Evolutionary conservation across 2,888 invertebrate genomes (phyloP), one percentile per base, ranked within the genome.

Genomic region (Diaphora mendica): DNA sequence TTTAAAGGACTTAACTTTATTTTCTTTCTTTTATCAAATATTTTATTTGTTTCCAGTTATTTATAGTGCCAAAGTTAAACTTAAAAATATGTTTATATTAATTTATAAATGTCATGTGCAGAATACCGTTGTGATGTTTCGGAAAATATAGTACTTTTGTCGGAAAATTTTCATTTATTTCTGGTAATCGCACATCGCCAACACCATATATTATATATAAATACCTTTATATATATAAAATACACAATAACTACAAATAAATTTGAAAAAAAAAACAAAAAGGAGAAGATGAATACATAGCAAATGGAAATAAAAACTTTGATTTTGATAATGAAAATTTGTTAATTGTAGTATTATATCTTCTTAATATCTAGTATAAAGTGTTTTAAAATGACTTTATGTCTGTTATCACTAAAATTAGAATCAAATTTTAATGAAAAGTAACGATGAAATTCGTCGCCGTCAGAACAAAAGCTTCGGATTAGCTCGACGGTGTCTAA

Each of bases 401-500:
- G 0, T 67, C 9, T n/a, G 15, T 35, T 23, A 13, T 17, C 3
- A 51, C 23, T 68, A 77, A 75, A 79, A 68, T 68, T 64, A 17
- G 72, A 73, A 76, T 80, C 73, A 72, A 78, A 71, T 77, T 77
- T 64, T 69, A 72, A 81, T 73, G 33, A 79, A 82, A 33, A 65
- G 67, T 39, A 72, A 78, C 79, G 76, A 73, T 71, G 51, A 2
- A 78, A 77, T 51, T 66, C 33, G 64, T 71, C 30, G 39, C 59
- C 66, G 69, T 70, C 71, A 65, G 64, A 72, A 79, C 79, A 83
- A 79, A 71, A 65, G 80, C 55, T 72, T 70, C 59, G 78, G 76
- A 79, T 82, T 78, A 83, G 76, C 75, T 80, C 72, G 69, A 64
- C 78, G 30, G 73, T 73, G 67, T 80, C 77, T 82, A 73, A 77